Conservation (phyloP, 2,113 vertebrate genomes). For the Oreotrochilus melanogaster region DNA sequence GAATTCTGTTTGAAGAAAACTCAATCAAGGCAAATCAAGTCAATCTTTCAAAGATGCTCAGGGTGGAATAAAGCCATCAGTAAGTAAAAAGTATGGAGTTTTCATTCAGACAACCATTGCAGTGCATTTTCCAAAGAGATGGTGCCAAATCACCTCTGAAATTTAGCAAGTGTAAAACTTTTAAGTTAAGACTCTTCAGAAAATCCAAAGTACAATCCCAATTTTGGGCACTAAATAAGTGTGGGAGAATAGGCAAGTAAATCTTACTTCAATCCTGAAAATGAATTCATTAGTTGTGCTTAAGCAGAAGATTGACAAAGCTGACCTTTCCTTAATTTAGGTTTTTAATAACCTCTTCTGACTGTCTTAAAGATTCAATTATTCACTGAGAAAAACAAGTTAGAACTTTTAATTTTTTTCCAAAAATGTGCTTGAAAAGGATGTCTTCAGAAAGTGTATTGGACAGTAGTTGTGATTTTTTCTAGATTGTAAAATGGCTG, state of each 20-base stretch:
- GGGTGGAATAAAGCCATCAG: background rate
- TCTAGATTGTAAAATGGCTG: background rate
- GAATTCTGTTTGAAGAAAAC: background rate
- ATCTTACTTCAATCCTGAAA: background rate
- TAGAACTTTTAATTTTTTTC: background rate
- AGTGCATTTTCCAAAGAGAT: background rate
- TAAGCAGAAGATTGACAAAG: background rate
- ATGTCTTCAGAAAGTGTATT: background rate
- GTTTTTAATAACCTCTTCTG: background rate
- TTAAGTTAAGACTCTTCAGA: background rate
- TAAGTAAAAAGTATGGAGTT: background rate
- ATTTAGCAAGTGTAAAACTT: background rate
- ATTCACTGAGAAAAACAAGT: background rate
- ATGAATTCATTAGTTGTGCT: background rate
- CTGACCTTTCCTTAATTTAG: background rate
- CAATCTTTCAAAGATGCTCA: background rate
- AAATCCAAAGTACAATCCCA: background rate
- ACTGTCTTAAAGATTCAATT: background rate
- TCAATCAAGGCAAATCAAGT: background rate
- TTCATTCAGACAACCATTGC: background rate
- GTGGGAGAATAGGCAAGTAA: background rate
- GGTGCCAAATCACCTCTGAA: background rate
- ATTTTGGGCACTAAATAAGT: background rate
- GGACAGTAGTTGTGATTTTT: background rate
- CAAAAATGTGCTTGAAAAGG: background rate